Conservation (phyloP, 2,888 invertebrate species). For the Meiosimyza platycephala region DNA sequence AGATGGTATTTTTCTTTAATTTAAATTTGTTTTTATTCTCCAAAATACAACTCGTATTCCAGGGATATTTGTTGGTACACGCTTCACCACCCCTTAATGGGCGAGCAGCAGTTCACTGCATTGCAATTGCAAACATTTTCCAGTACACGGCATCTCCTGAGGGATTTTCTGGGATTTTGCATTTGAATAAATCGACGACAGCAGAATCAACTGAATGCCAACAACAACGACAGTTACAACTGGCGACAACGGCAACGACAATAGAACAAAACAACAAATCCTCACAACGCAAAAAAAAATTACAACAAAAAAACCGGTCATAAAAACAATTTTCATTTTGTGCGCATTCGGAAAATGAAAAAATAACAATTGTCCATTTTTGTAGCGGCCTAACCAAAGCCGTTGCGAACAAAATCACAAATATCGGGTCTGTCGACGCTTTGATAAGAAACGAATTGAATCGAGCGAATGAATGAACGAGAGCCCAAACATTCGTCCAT, state of each 20-base stretch:
- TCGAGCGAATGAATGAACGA: neutral
- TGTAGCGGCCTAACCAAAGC: constrained; percentile 22
- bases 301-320: constrained; percentile 38
- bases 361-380: constrained; percentile 48
- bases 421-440: constrained; percentile 49
- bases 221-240: neutral
- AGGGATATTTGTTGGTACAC: neutral
- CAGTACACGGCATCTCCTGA: constrained; percentile 39
- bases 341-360: constrained; percentile 45
- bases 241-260: constrained; percentile 4
- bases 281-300: constrained; percentile 13
- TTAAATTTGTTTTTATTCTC: constrained; percentile 47
- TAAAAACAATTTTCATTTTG: constrained; percentile 46
- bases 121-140: constrained; percentile 6
- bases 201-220: constrained; percentile 8
- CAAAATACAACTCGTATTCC: neutral
- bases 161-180: constrained; percentile 52
- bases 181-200: constrained; percentile 52
- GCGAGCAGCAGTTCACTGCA: neutral
- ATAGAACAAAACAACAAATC: constrained; percentile 33
- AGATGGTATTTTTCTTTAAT: constrained; percentile 49
- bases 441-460: constrained; percentile 46
- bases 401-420: constrained; percentile 31
- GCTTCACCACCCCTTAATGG: neutral
- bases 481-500: constrained; percentile 1